Percentiles rank a stretch among this genome's conserved stretches.
These are phyloP conservation scores for Urosaurus nigricauda DNA, from an alignment of 2,797 vertebrate genomes.

Conservation along the genomic window DNA sequence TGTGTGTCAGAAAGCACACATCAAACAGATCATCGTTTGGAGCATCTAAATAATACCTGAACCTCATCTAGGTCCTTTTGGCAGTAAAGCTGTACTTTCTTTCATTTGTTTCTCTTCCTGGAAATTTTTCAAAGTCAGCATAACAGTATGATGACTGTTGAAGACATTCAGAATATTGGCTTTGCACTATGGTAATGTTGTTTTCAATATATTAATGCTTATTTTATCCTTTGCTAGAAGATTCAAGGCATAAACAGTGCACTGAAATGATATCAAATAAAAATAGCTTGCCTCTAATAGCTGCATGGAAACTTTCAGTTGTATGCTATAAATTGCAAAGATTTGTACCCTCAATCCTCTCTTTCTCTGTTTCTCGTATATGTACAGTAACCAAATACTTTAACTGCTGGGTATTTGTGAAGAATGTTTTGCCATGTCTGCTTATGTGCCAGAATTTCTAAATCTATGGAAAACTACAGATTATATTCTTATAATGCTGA, in stretches of 20 bases:
- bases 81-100: not conserved
- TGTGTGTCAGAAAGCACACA: not conserved
- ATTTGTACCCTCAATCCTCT: not conserved
- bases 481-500: not conserved
- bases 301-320: not conserved
- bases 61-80: not conserved
- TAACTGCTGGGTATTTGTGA: not conserved
- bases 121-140: not conserved
- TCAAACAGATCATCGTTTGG: not conserved
- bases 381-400: not conserved
- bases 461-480: not conserved
- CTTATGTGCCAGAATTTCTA: not conserved
- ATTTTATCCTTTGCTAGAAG: not conserved
- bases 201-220: not conserved
- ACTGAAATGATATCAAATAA: slow-evolving; percentile 1
- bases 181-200: not conserved
- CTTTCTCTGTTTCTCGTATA: no score
- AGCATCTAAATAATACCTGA: not conserved
- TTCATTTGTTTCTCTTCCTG: not conserved
- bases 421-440: not conserved
- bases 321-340: not conserved
- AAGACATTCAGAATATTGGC: not conserved
- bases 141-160: not conserved
- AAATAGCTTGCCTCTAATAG: slow-evolving; percentile 13
- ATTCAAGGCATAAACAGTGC: slow-evolving; percentile 15